A percentile compares a stretch with the other conserved stretches of the same genome.
Conservation (phyloP, 2,797 vertebrate species). For the Scyliorhinus canicula region DNA sequence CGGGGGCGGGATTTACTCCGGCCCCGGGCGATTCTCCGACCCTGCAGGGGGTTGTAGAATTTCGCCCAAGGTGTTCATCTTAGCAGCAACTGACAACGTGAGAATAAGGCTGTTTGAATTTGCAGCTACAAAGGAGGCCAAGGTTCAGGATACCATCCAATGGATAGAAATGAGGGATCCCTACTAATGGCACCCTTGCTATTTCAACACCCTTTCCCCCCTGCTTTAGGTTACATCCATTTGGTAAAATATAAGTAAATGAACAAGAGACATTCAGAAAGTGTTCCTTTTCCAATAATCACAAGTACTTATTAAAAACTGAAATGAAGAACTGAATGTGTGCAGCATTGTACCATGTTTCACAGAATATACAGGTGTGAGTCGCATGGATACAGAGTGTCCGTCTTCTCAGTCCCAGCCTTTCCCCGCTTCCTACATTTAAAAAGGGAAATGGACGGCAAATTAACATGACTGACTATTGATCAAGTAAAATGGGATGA, state of each 20-base stretch:
- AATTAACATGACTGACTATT: conserved; percentile 78
- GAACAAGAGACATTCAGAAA: background rate
- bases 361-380: background rate
- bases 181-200: background rate
- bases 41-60: too few species aligned
- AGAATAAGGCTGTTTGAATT: background rate
- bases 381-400: background rate
- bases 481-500: conserved; percentile 67
- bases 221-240: background rate
- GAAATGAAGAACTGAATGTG: background rate
- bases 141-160: background rate
- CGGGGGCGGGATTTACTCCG: too few species aligned
- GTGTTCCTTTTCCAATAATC: background rate
- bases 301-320: background rate
- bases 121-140: background rate
- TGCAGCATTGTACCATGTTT: background rate
- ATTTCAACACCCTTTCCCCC: background rate
- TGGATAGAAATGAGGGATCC: background rate
- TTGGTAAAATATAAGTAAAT: background rate
- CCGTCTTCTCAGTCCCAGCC: background rate
- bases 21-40: too few species aligned
- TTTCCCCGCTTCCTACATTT: conserved; percentile 32
- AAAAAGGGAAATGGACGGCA: conserved; percentile 59
- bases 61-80: background rate
- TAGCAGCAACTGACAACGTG: background rate